phyloP scores from a whole-genome alignment of 2,888 invertebrate genomes.

The Antitype chi region DNA sequence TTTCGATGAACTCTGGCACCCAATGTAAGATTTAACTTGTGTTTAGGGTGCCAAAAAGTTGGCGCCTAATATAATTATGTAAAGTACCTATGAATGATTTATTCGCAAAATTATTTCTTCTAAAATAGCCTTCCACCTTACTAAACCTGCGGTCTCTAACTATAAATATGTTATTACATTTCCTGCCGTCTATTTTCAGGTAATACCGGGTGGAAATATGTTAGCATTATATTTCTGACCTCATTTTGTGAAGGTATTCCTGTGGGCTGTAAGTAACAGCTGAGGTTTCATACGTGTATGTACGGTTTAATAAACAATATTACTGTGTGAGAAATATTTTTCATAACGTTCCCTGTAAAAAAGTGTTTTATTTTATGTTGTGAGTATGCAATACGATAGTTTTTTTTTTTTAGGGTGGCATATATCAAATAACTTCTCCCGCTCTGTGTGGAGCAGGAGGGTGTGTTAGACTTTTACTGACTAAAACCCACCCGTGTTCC shows the following conservation, averaged over 20 bases:
- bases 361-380: no score
- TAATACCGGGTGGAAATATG: conserved; percentile 11
- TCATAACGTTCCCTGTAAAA: no score
- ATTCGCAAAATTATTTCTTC: neutral
- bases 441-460: no score
- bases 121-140: neutral
- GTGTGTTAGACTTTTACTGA: no score
- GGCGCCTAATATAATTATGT: no score
- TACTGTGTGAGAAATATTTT: neutral
- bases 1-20: no score
- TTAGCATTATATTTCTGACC: conserved; percentile 29
- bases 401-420: no score
- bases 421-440: no score
- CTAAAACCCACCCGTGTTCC: no score
- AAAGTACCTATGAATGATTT: conserved; percentile 2
- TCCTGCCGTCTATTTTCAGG: conserved; percentile 8
- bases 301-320: neutral
- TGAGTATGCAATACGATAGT: no score
- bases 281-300: neutral
- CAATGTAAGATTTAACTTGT: no score
- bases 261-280: neutral
- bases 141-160: neutral
- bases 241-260: conserved; percentile 37
- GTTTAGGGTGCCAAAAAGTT: no score
- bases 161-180: conserved; percentile 34